Conservation (phyloP, 2,797 vertebrate species). For the Heliangelus exortis region DNA sequence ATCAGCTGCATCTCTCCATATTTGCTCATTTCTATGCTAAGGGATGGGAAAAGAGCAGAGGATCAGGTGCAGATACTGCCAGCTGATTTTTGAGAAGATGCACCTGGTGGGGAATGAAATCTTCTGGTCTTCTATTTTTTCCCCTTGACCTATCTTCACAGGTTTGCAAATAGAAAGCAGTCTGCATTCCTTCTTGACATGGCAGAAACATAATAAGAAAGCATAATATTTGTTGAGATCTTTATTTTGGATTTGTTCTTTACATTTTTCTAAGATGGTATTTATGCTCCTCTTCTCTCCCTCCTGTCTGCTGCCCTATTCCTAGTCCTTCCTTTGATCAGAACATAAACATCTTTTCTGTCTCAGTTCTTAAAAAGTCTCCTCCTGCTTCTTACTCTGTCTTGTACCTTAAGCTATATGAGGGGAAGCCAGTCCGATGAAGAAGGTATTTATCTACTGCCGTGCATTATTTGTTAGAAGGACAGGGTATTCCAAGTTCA, state of each 20-base stretch:
- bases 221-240: background rate
- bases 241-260: background rate
- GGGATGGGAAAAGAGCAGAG: background rate
- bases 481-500: background rate
- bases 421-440: background rate
- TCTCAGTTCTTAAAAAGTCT: background rate
- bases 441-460: accelerated
- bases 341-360: background rate
- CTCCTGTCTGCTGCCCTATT: background rate
- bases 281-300: background rate
- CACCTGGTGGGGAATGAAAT: background rate
- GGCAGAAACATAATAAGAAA: background rate
- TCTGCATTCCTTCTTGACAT: background rate
- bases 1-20: background rate
- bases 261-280: background rate
- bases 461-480: background rate
- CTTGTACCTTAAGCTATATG: background rate
- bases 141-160: background rate
- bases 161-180: background rate
- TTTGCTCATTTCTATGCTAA: background rate
- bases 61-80: background rate
- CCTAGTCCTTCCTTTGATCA: background rate
- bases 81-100: background rate
- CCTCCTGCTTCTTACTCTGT: background rate
- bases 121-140: background rate